phyloP scores from a whole-genome alignment of 1,140 invertebrate species.

The Melipona quadrifasciata region DNA sequence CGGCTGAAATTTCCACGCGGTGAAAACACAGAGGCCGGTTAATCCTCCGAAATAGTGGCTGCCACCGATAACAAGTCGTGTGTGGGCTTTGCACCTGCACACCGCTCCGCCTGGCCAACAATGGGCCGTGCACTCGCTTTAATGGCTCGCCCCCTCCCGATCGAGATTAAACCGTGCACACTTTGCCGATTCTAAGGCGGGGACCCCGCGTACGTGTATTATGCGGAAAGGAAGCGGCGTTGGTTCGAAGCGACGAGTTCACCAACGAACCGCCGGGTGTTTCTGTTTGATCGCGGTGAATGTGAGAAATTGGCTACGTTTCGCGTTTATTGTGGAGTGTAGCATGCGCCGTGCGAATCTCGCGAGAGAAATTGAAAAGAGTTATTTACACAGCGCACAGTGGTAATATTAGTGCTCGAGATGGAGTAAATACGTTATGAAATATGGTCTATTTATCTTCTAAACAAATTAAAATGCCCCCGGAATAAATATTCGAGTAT shows the following conservation, averaged over 20 bases:
- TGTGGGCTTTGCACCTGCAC: conserved; percentile 53
- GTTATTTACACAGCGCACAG: background rate
- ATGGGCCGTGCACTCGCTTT: conserved; percentile 50
- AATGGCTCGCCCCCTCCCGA: conserved; percentile 37
- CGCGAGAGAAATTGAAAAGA: background rate
- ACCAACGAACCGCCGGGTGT: background rate
- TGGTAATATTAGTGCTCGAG: background rate
- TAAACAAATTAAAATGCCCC: background rate
- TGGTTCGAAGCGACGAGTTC: background rate
- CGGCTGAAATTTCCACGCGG: conserved; percentile 21
- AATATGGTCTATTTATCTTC: background rate
- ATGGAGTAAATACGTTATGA: background rate
- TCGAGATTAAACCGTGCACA: conserved; percentile 50
- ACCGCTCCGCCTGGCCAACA: conserved; percentile 28
- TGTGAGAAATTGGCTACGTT: background rate
- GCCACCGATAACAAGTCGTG: conserved; percentile 45
- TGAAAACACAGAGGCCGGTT: conserved; percentile 42
- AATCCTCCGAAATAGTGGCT: conserved; percentile 50
- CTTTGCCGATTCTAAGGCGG: conserved; percentile 32
- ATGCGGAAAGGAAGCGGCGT: conserved; percentile 20
- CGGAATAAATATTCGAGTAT: background rate
- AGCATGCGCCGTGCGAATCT: background rate
- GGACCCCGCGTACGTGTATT: conserved; percentile 15
- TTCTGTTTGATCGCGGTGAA: background rate
- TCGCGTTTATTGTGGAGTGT: background rate